Base-by-base conservation (phyloP, 2,797 vertebrate species). In the Amniataba percoides region DNA sequence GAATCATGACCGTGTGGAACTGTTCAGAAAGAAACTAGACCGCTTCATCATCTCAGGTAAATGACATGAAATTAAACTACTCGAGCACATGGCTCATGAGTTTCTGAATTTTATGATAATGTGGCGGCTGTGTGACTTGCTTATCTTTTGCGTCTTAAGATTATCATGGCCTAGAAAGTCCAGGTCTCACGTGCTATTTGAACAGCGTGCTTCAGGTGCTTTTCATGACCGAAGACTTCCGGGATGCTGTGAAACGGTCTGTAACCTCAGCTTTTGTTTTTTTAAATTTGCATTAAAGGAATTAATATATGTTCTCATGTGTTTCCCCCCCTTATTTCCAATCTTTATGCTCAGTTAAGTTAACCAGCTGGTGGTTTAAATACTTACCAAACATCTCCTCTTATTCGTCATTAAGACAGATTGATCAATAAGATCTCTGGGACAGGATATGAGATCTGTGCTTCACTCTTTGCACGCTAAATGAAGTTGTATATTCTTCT, bases 181-280 rank as follows among this genome's bases (percentile, higher is more conserved):
- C 91, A 21, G 94, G 95, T 12, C 81, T 93, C 0, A 95, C 94
- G 0, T 95, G 94, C 71, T 95, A 95, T 56, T 42, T 95, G 77
- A 95, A 95, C 80, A 84, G 90, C 10, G 83, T 95, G 3, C 88
- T 95, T 15, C 94, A 95, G 69, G 92, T 92, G 68, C 88, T 95
- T 46, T 95, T 92, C 79, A 93, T 95, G 95, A 95, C 94, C 0
- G 34, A 83, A 23, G 86, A 91, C 49, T 94, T 95, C 83, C 67
- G 92, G 9, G 48, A 88, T 2, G 56, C 81, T 14, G 82, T 95
- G 34, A 64, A 81, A 85, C 74, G 81, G 94, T 95, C 62, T 4
- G 79, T 82, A 1, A 67, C n/a, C 0, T 39, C 18, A 6, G 4
- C 1, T 71, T n/a, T n/a, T n/a, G n/a, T n/a, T n/a, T n/a, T n/a